A percentile compares a stretch with the other conserved stretches of the same genome.
phyloP scores from a whole-genome alignment of 2,888 invertebrate species.

The Octodonta nipae region DNA sequence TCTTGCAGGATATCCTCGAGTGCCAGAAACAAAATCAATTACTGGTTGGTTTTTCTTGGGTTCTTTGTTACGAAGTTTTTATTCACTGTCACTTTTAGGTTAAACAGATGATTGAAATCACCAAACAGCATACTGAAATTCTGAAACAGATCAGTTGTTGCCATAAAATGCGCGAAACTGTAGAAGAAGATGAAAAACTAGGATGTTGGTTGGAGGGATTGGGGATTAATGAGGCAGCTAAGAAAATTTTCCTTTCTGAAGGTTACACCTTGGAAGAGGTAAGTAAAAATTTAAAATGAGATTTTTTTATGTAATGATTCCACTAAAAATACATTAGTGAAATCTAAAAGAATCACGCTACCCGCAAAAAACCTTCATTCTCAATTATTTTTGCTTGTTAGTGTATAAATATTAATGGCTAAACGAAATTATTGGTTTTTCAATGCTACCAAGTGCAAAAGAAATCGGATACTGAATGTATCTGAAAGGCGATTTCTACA shows the following conservation, averaged over 20 bases:
- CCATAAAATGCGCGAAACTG: conserved; percentile 21
- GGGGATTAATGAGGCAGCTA: conserved; percentile 53
- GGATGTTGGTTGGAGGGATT: conserved; percentile 59
- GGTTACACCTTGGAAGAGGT: conserved; percentile 71
- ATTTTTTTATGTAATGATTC: too few relatives aligned
- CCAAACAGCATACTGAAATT: conserved; percentile 20
- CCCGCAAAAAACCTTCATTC: too few relatives aligned
- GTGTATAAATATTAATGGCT: too few relatives aligned
- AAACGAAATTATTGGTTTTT: too few relatives aligned
- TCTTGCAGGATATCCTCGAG: conserved; percentile 60
- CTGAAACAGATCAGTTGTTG: conserved; percentile 16
- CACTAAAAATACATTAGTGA: too few relatives aligned
- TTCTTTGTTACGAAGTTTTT: neutral
- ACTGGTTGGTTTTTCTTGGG: too few relatives aligned
- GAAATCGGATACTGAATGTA: too few relatives aligned
- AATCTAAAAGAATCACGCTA: too few relatives aligned
- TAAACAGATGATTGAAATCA: conserved; percentile 24
- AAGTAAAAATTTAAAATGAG: neutral
- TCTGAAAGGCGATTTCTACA: too few relatives aligned
- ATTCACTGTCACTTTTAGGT: conserved; percentile 22
- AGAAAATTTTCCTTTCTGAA: conserved; percentile 55
- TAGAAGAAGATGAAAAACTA: conserved; percentile 42
- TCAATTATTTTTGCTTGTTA: too few relatives aligned
- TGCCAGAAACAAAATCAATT: conserved; percentile 64
- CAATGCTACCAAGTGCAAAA: too few relatives aligned